phyloP scores from a whole-genome alignment of 2,888 invertebrate genomes.

The Pyrrhia umbra region DNA sequence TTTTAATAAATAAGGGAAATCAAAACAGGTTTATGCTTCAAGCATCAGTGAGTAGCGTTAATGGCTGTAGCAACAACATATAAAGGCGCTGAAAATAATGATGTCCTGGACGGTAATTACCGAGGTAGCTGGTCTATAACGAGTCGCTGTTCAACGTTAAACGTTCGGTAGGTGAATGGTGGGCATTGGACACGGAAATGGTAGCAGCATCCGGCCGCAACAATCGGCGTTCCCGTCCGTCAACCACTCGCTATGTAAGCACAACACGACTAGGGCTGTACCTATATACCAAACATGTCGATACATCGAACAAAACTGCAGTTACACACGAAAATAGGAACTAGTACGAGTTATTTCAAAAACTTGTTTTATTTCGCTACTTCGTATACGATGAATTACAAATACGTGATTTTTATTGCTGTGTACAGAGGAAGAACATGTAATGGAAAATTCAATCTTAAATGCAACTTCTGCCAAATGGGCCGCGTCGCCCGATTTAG shows the following conservation, averaged over 20 bases:
- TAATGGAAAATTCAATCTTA: constrained; percentile 52
- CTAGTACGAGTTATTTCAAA: constrained; percentile 22
- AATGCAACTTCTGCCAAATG: constrained; percentile 49
- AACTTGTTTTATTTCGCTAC: constrained; percentile 21
- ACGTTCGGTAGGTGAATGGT: constrained; percentile 74
- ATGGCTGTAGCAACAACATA: constrained; percentile 41
- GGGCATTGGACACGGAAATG: constrained; percentile 81
- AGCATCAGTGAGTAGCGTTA: constrained; percentile 35
- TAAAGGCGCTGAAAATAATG: constrained; percentile 57
- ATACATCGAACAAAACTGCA: constrained; percentile 28
- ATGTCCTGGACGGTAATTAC: constrained; percentile 69
- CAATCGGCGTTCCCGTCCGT: constrained; percentile 71
- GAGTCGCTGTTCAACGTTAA: constrained; percentile 67
- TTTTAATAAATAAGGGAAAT: constrained; percentile 44
- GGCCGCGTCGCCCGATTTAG: constrained; percentile 24
- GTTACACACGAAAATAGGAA: constrained; percentile 12
- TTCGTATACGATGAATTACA: constrained; percentile 37
- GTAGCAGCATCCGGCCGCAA: constrained; percentile 83
- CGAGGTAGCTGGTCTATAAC: constrained; percentile 71
- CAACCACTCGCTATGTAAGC: constrained; percentile 62
- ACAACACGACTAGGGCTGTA: constrained; percentile 44
- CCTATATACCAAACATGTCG: constrained; percentile 21
- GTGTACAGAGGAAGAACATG: constrained; percentile 29
- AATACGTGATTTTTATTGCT: constrained; percentile 52
- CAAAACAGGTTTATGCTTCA: constrained; percentile 30